Conservation (phyloP, 2,888 invertebrate genomes). For the Cinara cedri region DNA sequence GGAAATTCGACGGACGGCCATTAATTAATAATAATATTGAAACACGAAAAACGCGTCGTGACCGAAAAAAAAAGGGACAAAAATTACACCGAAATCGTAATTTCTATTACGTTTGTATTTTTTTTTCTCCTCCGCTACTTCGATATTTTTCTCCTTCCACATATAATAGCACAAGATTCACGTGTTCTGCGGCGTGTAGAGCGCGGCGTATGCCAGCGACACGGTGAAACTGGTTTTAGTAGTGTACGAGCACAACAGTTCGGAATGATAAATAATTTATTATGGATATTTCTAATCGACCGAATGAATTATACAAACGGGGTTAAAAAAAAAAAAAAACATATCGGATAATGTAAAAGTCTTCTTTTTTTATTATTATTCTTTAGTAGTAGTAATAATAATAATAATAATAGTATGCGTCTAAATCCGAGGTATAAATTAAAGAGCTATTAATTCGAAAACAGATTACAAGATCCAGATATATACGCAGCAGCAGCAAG, state of each 20-base stretch:
- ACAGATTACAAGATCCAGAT: constrained; percentile 53
- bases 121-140: neutral
- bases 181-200: constrained; percentile 26
- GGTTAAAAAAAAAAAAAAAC: constrained; percentile 28
- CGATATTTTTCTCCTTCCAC: neutral
- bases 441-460: constrained; percentile 55
- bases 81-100: constrained; percentile 13
- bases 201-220: neutral
- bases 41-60: neutral
- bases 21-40: neutral
- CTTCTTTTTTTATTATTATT: neutral
- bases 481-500: neutral
- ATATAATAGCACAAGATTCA: constrained; percentile 36
- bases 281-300: constrained; percentile 57
- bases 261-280: constrained; percentile 57
- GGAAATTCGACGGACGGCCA: constrained; percentile 28
- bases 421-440: constrained; percentile 36
- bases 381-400: constrained; percentile 3
- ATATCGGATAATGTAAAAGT: constrained; percentile 17
- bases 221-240: constrained; percentile 41
- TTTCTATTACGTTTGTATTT: neutral
- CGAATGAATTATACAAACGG: constrained; percentile 49
- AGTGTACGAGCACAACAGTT: constrained; percentile 14
- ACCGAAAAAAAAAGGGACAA: neutral
- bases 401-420: neutral